Percentiles rank a stretch among this genome's conserved stretches.
phyloP scores from a whole-genome alignment of 2,888 invertebrate genomes.

The Diaphora mendica region DNA sequence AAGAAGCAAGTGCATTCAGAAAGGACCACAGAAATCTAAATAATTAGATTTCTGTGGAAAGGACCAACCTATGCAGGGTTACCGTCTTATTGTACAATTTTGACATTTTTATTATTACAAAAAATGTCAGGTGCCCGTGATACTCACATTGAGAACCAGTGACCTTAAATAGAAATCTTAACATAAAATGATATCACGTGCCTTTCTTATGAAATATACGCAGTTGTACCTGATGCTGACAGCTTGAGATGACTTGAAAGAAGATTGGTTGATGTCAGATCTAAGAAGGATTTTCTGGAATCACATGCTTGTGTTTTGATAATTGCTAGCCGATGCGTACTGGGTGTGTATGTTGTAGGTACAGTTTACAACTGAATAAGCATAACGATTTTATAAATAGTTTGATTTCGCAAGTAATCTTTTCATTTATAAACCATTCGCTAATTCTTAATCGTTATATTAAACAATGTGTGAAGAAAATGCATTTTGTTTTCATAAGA shows the following conservation, averaged over 20 bases:
- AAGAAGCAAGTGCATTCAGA: not conserved
- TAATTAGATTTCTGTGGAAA: no score
- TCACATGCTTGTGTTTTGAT: not conserved
- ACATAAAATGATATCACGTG: constrained; percentile 24
- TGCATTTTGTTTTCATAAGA: not conserved
- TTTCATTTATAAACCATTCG: not conserved
- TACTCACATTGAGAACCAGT: not conserved
- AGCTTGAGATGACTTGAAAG: constrained; percentile 26
- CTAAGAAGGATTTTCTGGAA: constrained; percentile 20
- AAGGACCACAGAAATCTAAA: no score
- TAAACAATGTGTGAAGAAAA: not conserved
- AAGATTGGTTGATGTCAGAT: constrained; percentile 16
- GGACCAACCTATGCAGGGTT: not conserved
- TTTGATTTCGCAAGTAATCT: not conserved
- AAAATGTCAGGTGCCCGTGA: not conserved
- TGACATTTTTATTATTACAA: not conserved
- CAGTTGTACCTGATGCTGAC: constrained; percentile 26
- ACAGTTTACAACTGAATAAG: not conserved
- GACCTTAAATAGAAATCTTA: constrained; percentile 3
- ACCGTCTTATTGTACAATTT: not conserved
- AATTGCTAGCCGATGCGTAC: not conserved
- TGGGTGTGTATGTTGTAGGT: not conserved
- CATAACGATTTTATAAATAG: not conserved
- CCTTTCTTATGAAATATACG: constrained; percentile 8
- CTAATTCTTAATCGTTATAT: not conserved